These are phyloP conservation scores for Chesias legatella DNA, from an alignment of 2,888 invertebrate genomes.

Conservation along the genomic window DNA sequence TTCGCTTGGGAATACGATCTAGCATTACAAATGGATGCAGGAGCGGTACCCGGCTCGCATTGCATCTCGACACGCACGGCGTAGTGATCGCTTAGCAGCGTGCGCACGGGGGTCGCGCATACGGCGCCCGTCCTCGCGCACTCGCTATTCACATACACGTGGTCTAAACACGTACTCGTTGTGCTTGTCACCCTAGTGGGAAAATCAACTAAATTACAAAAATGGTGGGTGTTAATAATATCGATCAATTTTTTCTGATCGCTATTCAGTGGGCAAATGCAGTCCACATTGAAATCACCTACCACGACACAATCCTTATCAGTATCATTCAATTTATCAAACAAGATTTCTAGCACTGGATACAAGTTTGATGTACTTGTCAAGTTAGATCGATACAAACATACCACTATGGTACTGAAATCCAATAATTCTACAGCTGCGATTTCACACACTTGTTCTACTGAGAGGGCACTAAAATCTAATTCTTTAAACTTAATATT, in stretches of 20 bases:
- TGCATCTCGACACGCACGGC: conserved; percentile 1
- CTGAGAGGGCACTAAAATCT: neutral
- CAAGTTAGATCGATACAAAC: conserved; percentile 5
- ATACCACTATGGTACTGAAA: neutral
- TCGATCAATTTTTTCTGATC: neutral
- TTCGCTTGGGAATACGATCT: neutral
- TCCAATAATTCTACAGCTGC: conserved; percentile 2
- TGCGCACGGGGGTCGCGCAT: neutral
- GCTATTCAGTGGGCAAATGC: neutral
- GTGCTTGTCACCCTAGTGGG: neutral
- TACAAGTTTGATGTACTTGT: neutral
- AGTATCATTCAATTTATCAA: neutral
- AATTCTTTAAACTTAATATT: neutral
- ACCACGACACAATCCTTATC: neutral
- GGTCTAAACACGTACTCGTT: neutral
- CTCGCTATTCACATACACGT: neutral
- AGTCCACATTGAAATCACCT: neutral
- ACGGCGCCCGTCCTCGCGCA: neutral
- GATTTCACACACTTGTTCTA: conserved; percentile 1
- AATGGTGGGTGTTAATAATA: neutral
- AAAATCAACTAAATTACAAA: neutral
- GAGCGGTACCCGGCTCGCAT: neutral
- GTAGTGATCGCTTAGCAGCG: conserved; percentile 4
- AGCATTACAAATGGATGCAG: neutral
- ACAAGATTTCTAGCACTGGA: neutral